phyloP scores from a whole-genome alignment of 2,113 vertebrate species.

The Ibidorhyncha struthersii region DNA sequence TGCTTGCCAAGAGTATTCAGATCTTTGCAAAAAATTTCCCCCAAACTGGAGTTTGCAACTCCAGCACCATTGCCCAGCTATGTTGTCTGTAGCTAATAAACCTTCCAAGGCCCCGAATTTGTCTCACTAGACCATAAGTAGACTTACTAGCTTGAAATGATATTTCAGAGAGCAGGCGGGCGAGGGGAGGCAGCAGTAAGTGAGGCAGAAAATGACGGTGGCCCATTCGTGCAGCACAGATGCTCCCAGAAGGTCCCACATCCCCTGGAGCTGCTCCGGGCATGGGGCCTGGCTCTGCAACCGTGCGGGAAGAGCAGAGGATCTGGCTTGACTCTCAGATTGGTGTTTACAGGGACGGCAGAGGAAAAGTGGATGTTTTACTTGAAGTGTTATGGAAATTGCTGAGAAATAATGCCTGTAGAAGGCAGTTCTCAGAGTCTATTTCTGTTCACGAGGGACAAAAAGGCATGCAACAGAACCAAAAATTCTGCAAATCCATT shows the following conservation, averaged over 20 bases:
- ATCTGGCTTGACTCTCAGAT: conserved; percentile 42
- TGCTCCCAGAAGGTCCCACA: background rate
- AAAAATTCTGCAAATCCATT: conserved; percentile 15
- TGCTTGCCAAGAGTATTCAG: background rate
- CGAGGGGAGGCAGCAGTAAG: background rate
- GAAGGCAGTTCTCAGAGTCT: conserved; percentile 27
- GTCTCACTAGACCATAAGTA: background rate
- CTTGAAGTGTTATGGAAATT: conserved; percentile 54
- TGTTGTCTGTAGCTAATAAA: background rate
- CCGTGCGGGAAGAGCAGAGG: background rate
- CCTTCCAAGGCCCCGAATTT: background rate
- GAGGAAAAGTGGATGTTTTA: conserved; percentile 28
- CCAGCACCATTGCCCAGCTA: background rate
- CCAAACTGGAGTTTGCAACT: background rate
- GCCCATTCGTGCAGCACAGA: background rate
- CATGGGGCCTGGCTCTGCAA: rapidly evolving
- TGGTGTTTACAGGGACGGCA: conserved; percentile 35
- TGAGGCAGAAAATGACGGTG: background rate
- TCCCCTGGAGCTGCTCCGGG: background rate
- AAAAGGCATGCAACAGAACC: background rate
- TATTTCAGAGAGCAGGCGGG: background rate
- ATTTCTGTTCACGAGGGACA: background rate
- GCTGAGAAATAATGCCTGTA: conserved; percentile 11
- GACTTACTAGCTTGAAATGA: background rate
- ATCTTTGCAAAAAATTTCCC: background rate